Evolutionary conservation across 2,888 invertebrate species (phyloP).

Genomic region (Hermodice carunculata): DNA sequence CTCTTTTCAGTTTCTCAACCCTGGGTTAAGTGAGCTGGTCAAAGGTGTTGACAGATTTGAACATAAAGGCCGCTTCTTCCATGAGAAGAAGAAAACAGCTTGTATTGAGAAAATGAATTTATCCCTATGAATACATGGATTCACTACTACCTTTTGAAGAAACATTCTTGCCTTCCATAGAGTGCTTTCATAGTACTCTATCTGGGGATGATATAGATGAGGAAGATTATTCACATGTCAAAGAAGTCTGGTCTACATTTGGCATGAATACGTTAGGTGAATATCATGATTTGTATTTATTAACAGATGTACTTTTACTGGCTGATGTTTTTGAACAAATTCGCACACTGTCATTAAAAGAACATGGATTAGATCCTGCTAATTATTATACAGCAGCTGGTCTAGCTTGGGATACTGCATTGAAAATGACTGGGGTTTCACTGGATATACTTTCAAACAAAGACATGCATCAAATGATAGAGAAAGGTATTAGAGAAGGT

Average conservation of each 20-base stretch:
- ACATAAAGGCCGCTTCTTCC: too few relatives aligned
- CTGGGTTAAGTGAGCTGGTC: too few relatives aligned
- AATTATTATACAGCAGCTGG: conserved; percentile 50
- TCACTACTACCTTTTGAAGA: neutral
- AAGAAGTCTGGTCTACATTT: conserved; percentile 33
- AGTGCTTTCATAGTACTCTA: conserved; percentile 24
- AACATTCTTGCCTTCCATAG: neutral
- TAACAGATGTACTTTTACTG: conserved; percentile 51
- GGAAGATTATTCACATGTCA: conserved; percentile 35
- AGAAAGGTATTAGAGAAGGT: conserved; percentile 21
- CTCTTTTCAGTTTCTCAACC: too few relatives aligned
- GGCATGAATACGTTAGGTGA: conserved; percentile 37
- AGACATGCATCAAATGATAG: conserved; percentile 43
- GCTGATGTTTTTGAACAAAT: conserved; percentile 60
- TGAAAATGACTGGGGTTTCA: conserved; percentile 46
- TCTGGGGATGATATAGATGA: conserved; percentile 17
- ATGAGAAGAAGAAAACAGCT: conserved; percentile 8
- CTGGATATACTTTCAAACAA: conserved; percentile 45
- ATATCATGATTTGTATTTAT: conserved; percentile 45
- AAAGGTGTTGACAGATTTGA: too few relatives aligned
- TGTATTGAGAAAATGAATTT: neutral
- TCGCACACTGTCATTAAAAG: conserved; percentile 40
- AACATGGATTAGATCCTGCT: conserved; percentile 47
- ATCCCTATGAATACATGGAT: neutral
- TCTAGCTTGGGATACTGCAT: conserved; percentile 51